Percentiles rank a stretch among this genome's conserved stretches.
These are phyloP conservation scores for Phrynosoma blainvillii DNA, from an alignment of 2,113 vertebrate genomes.

Conservation along the genomic window DNA sequence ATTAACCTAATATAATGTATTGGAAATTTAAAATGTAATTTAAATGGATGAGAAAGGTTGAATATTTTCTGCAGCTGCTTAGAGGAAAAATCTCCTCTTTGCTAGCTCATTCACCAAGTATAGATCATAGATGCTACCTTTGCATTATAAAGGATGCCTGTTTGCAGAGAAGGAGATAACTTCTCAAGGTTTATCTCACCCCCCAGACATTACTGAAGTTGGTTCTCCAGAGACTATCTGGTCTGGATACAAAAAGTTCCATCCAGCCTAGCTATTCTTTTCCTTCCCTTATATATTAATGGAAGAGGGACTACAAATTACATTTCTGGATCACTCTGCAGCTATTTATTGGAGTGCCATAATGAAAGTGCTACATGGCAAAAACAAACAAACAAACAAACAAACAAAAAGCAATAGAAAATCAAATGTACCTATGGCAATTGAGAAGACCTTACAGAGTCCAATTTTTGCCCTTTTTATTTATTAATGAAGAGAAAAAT, in stretches of 20 bases:
- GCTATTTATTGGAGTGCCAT: not conserved
- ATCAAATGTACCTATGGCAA: conserved; percentile 5
- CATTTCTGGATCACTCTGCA: conserved; percentile 25
- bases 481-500: conserved; percentile 20
- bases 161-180: not conserved
- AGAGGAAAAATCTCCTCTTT: not conserved
- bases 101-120: not conserved
- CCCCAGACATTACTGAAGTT: conserved; percentile 16
- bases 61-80: not conserved
- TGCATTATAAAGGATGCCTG: not conserved
- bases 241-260: conserved; percentile 8
- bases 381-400: not conserved
- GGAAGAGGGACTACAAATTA: conserved; percentile 21
- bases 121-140: not conserved
- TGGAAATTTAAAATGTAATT: too few species aligned
- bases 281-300: conserved; percentile 14
- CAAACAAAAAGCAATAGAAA: conserved; percentile 14
- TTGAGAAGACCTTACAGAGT: conserved; percentile 5
- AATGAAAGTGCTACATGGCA: conserved; percentile 9
- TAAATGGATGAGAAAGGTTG: not conserved
- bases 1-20: too few species aligned
- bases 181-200: not conserved
- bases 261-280: not conserved
- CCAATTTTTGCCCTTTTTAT: not conserved
- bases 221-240: conserved; percentile 19